Evolutionary conservation across 2,113 vertebrate genomes (phyloP).

Genomic region (Vulpes ferrilata): DNA sequence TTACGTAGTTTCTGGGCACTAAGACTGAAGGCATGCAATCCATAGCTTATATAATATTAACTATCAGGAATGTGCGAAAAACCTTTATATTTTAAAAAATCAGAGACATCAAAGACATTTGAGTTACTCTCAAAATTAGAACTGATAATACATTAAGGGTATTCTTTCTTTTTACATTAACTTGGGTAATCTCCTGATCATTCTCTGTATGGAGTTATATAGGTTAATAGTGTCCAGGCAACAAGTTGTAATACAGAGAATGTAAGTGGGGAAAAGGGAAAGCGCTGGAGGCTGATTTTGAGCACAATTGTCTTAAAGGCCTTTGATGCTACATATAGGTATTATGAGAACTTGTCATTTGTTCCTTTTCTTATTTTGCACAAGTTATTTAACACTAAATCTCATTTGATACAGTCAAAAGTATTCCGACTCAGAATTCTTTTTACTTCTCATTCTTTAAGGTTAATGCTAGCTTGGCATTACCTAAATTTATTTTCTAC

Average conservation of each 20-base stretch:
- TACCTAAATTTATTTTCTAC: not conserved
- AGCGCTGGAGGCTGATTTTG: not conserved
- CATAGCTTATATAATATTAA: conserved; percentile 43
- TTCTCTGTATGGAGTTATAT: not conserved
- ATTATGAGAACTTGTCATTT: not conserved
- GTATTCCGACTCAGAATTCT: not conserved
- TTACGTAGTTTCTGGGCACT: conserved; percentile 54
- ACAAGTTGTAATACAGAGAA: not conserved
- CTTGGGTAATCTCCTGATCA: not conserved
- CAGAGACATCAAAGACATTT: not conserved
- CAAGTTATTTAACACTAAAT: not conserved
- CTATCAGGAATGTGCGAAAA: conserved; percentile 19
- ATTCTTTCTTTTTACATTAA: conserved; percentile 11
- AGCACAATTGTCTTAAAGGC: not conserved
- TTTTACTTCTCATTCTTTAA: not conserved
- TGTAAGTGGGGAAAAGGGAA: not conserved
- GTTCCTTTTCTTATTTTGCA: conserved; percentile 20
- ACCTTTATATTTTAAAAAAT: conserved; percentile 24
- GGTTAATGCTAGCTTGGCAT: not conserved
- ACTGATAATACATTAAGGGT: not conserved
- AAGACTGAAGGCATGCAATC: conserved; percentile 41
- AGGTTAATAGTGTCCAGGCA: not conserved
- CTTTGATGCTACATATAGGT: not conserved
- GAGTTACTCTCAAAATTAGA: conserved; percentile 5
- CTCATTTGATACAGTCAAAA: not conserved